Evolutionary conservation across 2,888 invertebrate genomes (phyloP), one percentile per base, ranked within the genome.

Genomic region (Hydraecia micacea): DNA sequence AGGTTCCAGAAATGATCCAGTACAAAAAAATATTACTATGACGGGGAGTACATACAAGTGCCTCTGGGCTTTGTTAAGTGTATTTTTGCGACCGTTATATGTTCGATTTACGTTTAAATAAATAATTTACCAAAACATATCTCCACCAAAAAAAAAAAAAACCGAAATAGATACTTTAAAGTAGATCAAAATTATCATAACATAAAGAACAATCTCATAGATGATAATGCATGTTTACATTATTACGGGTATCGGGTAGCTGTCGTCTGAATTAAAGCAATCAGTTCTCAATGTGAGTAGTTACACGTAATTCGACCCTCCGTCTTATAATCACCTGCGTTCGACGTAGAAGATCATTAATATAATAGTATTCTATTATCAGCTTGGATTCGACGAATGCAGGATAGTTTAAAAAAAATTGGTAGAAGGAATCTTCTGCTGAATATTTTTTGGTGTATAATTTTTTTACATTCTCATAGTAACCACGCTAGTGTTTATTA

Each of bases 251-350:
- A 85, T 68, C 63, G 36, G 70, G 58, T 65, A 85, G 70, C 85
- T 80, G 89, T 85, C 82, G 68, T 79, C 70, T 71, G 85, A 77
- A 91, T 91, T 91, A 91, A 91, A 88, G 89, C 90, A 90, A 91
- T 90, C 91, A 89, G 87, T 87, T 87, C 85, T 82, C 83, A 83
- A 89, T 90, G 88, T 88, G 78, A 80, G 85, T 89, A 84, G 90
- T 86, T 89, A 83, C 87, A 87, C 86, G 84, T 90, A 90, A 91
- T 91, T 90, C 91, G 84, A 89, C 91, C 90, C 91, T 84, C 85
- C 90, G 80, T 81, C 75, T 82, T 85, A 89, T 92, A 92, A 92
- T 92, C 88, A 91, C 90, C 86, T 85, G 83, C 85, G 81, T 75
- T 81, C 84, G 86, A 85, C 75, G 85, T 84, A 83, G 90, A 90